Conservation (phyloP, 2,888 invertebrate genomes). For the Plagodis pulveraria region DNA sequence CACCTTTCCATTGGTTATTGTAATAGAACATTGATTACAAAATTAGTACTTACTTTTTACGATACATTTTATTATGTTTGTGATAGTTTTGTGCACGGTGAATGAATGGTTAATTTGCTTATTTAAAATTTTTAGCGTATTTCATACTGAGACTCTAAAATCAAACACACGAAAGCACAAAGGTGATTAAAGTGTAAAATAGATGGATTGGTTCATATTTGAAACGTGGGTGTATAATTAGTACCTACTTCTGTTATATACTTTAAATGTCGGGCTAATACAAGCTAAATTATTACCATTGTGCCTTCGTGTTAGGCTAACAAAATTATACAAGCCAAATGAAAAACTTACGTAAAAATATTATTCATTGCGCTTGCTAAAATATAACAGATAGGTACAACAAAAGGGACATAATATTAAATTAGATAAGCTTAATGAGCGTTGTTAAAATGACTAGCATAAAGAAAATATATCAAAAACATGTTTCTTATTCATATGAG, state of each 20-base stretch:
- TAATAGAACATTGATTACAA: background rate
- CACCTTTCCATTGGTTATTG: background rate
- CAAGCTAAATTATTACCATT: no score
- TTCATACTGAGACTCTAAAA: no score
- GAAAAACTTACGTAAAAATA: constrained; percentile 23
- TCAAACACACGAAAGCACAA: no score
- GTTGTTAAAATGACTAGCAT: constrained; percentile 70
- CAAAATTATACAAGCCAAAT: background rate
- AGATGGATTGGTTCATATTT: no score
- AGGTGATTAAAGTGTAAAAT: no score
- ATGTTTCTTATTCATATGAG: constrained; percentile 25
- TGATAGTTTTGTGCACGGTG: background rate
- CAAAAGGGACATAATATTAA: constrained; percentile 47
- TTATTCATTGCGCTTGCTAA: no score
- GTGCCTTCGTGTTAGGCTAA: no score
- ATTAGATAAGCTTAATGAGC: constrained; percentile 36
- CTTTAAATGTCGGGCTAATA: no score
- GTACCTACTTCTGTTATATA: no score
- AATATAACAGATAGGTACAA: constrained; percentile 35
- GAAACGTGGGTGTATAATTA: no score
- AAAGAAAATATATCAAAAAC: constrained; percentile 40
- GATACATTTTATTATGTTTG: background rate
- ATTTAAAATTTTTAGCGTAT: no score
- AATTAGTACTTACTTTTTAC: background rate
- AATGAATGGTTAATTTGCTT: no score